These are phyloP conservation scores for Oegoconia quadripuncta DNA, from an alignment of 2,888 invertebrate species.

Conservation along the genomic window DNA sequence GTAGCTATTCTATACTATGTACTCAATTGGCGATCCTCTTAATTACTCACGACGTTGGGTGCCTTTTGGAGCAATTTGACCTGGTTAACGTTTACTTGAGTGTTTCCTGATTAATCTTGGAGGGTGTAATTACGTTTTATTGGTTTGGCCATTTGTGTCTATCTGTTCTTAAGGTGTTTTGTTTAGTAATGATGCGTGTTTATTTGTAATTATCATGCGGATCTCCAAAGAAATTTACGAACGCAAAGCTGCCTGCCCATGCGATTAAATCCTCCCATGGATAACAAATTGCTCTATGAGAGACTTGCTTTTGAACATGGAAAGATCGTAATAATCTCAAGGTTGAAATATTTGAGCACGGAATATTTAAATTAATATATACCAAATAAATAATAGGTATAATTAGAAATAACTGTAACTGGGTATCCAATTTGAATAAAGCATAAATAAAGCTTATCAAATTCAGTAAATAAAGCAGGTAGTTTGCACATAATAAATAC, in stretches of 20 bases:
- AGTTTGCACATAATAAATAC: slow-evolving; percentile 34
- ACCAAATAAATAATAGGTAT: slow-evolving; percentile 4
- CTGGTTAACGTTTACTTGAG: slow-evolving; percentile 48
- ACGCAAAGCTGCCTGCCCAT: too few species aligned
- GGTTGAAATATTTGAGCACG: too few species aligned
- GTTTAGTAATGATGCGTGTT: slow-evolving; percentile 17
- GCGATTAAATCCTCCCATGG: too few species aligned
- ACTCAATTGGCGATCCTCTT: slow-evolving; percentile 45
- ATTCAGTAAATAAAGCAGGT: slow-evolving; percentile 23
- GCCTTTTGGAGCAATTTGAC: slow-evolving; percentile 50
- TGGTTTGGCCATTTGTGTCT: slow-evolving; percentile 42
- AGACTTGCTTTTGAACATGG: too few species aligned
- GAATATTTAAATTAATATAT: too few species aligned
- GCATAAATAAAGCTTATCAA: slow-evolving; percentile 10
- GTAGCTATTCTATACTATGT: slow-evolving; percentile 16
- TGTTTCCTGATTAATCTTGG: slow-evolving; percentile 56
- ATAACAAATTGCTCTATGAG: too few species aligned
- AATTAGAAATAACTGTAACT: background rate
- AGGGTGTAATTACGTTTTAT: slow-evolving; percentile 51
- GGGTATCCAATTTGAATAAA: background rate
- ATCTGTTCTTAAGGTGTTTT: slow-evolving; percentile 35
- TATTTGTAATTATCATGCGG: too few species aligned
- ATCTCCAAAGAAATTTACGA: too few species aligned
- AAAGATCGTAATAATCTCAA: too few species aligned
- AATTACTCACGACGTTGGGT: slow-evolving; percentile 47